Evolutionary conservation across 30 jellyfish, hydroid and myxozoan genomes (phyloP).

Genomic region (Cassiopea xamachana): DNA sequence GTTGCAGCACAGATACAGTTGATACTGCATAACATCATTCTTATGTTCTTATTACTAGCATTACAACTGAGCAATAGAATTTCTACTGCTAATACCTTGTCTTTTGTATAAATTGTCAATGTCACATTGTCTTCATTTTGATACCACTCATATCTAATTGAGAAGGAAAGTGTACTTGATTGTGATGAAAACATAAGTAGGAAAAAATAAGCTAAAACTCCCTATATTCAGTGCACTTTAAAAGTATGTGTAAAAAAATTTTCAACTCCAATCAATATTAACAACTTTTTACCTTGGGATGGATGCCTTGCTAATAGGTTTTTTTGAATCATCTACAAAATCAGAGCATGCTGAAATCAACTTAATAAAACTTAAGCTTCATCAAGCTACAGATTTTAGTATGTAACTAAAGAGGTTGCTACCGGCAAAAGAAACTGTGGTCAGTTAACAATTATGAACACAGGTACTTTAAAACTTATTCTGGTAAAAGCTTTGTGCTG

Average conservation of each 20-base stretch:
- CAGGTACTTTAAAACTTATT: too few relatives aligned
- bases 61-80: too few relatives aligned
- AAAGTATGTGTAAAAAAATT: background rate
- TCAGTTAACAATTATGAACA: too few relatives aligned
- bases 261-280: too few relatives aligned
- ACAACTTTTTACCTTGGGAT: background rate
- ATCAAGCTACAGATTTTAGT: background rate
- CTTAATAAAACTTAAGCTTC: too few relatives aligned
- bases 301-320: background rate
- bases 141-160: constrained; percentile 88
- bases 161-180: background rate
- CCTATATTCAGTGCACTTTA: background rate
- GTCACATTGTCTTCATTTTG: constrained; percentile 63
- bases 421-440: background rate
- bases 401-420: background rate
- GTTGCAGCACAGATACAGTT: too few relatives aligned
- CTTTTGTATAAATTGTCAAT: constrained; percentile 74
- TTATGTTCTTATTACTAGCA: too few relatives aligned
- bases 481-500: too few relatives aligned
- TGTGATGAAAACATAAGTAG: background rate
- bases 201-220: background rate
- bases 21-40: too few relatives aligned
- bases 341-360: background rate
- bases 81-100: constrained; percentile 35
- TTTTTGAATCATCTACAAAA: background rate